Base-by-base conservation (phyloP, 2,888 invertebrate species). In the Phortica magna region DNA sequence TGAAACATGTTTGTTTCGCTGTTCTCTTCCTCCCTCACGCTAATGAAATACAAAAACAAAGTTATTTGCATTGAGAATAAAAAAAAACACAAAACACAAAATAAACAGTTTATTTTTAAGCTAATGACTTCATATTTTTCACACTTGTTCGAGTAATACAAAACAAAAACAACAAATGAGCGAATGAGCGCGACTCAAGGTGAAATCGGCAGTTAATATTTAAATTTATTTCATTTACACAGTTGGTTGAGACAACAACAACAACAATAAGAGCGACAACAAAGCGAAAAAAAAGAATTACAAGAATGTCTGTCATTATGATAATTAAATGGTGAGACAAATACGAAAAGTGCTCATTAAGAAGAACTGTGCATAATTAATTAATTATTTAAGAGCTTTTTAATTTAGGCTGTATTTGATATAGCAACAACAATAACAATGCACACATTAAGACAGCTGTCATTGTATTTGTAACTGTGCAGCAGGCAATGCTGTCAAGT, bases 91-190 rank as follows among this genome's bases (percentile, higher is more conserved):
- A 48, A 48, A 48, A 12, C 48, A 48, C 10, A 48, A 48, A 48
- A 19, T 12, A 59, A 59, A 17, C 17, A 1, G 68, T 17, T 48
- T 53, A 70, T 70, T 70, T 70, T 70, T 53, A 43, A 70, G 48
- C 53, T 53, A 70, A 70, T 70, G 70, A 70, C 70, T 70, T 70
- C 70, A 70, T 53, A 14, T 61, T 19, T 61, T 19, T 61, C 17
- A 61, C 61, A 61, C 61, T 64, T 64, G 64, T 19, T 22, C 31
- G 64, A 17, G 61, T 19, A 61, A 19, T 3, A 61, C 4, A 14
- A 17, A 14, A 19, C n/a, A 19, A 59, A 59, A 59, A 19, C 19
- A 19, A 59, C 17, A 22, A 19, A 17, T 59, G 22, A n/a, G n/a
- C 22, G 31, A 31, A 22, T 9, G 31, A 64, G 64, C 39, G 64